Conservation (phyloP, 2,888 invertebrate genomes). For the Nematopogon swammerdamellus region DNA sequence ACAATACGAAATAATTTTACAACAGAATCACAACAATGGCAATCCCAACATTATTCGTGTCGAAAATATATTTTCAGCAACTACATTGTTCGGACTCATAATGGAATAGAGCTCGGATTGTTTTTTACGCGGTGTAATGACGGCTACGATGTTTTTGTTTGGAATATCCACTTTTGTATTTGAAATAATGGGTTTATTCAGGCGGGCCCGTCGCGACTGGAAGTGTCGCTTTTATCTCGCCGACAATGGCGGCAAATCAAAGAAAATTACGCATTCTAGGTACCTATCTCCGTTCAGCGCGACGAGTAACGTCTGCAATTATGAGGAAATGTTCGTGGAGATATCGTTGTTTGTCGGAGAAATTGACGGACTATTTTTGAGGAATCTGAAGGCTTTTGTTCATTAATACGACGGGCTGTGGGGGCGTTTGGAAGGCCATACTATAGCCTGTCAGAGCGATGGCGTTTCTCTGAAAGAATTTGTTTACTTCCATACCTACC, state of each 20-base stretch:
- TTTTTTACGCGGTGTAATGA: conserved; percentile 36
- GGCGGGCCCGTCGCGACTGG: conserved; percentile 26
- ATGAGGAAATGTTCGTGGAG: no score
- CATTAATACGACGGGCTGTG: no score
- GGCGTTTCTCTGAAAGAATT: no score
- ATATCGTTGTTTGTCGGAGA: no score
- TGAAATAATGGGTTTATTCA: conserved; percentile 49
- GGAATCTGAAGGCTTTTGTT: no score
- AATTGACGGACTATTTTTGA: no score
- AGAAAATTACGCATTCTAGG: conserved; percentile 47
- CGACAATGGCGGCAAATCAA: conserved; percentile 49
- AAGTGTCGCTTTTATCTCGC: conserved; percentile 51
- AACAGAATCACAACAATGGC: conserved; percentile 1
- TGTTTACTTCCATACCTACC: no score
- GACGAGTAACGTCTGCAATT: no score
- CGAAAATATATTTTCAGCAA: conserved; percentile 16
- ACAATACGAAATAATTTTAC: no score
- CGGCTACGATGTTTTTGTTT: conserved; percentile 43
- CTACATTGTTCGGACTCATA: conserved; percentile 36
- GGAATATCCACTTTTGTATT: conserved; percentile 47
- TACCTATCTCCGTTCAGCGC: no score
- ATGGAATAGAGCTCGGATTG: conserved; percentile 33
- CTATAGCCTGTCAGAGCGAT: no score
- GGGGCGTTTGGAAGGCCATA: no score
- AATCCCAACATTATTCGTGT: conserved; percentile 22